These are phyloP conservation scores for Hyperopisus bebe DNA, from an alignment of 2,113 vertebrate species.

Conservation along the genomic window DNA sequence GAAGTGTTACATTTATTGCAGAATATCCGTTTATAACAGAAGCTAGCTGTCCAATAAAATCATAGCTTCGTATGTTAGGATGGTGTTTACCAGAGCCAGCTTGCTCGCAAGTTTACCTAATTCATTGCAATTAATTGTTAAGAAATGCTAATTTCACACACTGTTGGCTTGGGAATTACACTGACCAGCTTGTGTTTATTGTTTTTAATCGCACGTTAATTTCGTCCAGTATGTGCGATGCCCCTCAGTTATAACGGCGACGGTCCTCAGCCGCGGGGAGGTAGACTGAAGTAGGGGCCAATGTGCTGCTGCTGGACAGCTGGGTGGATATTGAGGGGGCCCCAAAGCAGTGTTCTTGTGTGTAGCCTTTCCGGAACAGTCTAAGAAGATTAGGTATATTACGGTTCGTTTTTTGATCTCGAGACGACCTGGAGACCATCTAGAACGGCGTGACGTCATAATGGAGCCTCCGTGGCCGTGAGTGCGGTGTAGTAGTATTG, in stretches of 20 bases:
- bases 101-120: background rate
- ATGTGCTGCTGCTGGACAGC: background rate
- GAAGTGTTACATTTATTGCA: background rate
- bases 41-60: background rate
- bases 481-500: background rate
- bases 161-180: background rate
- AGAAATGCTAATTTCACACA: background rate
- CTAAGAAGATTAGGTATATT: background rate
- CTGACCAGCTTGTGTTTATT: background rate
- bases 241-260: background rate
- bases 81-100: background rate
- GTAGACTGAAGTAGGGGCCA: background rate
- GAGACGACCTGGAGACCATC: background rate
- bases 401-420: background rate
- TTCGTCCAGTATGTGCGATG: background rate
- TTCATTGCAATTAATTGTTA: background rate
- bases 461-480: background rate
- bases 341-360: background rate
- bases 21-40: background rate
- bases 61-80: background rate
- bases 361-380: background rate
- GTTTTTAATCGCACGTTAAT: background rate
- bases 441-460: background rate
- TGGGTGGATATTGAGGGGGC: background rate
- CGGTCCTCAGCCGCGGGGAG: background rate